A percentile compares a stretch with the other conserved stretches of the same genome.
Evolutionary conservation across 1,140 invertebrate genomes (phyloP).

Genomic region (Zaprionus kolodkinae): DNA sequence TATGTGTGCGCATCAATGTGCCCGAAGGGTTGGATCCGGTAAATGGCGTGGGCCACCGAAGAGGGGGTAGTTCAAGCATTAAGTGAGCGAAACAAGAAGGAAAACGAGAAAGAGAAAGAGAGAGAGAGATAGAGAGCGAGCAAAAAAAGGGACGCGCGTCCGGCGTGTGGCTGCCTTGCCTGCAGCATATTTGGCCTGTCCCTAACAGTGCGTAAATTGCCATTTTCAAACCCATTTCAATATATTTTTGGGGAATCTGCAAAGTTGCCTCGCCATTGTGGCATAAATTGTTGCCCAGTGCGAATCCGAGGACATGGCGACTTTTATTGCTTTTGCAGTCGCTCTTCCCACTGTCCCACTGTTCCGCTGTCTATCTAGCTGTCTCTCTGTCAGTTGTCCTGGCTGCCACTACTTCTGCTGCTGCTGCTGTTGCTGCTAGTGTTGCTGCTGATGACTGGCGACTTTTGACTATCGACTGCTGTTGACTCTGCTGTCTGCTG

Average conservation of each 20-base stretch:
- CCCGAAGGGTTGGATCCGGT: conserved; percentile 51
- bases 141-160: conserved; percentile 38
- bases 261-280: conserved; percentile 41
- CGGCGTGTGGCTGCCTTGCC: conserved; percentile 54
- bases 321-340: conserved; percentile 56
- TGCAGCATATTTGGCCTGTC: conserved; percentile 70
- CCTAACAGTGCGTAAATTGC: conserved; percentile 79
- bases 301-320: background rate
- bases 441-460: conserved; percentile 31
- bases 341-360: background rate
- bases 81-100: background rate
- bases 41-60: background rate
- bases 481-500: background rate
- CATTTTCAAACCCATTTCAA: conserved; percentile 79
- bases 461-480: conserved; percentile 23
- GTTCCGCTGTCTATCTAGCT: conserved; percentile 60
- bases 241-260: conserved; percentile 43
- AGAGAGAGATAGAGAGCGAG: background rate
- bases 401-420: background rate
- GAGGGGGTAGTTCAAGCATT: conserved; percentile 35
- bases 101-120: background rate
- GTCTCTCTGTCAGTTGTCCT: conserved; percentile 43
- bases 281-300: conserved; percentile 34
- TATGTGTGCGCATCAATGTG: conserved; percentile 72
- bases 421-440: conserved; percentile 13